Evolutionary conservation across 1,140 invertebrate species (phyloP).

Genomic region (Philotrypesis tridentata): DNA sequence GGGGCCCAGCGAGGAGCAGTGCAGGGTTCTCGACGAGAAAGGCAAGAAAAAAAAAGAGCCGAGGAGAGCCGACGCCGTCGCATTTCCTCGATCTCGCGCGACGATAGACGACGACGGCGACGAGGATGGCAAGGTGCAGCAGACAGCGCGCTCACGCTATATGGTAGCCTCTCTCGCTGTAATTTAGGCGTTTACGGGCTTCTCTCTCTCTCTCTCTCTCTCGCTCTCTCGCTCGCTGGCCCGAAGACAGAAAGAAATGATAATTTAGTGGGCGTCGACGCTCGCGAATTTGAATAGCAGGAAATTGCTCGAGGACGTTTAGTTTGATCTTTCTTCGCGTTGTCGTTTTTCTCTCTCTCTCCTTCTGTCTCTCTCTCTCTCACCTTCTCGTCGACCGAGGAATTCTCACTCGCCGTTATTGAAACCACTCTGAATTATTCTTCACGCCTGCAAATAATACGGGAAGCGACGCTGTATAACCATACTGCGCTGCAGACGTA

Average conservation of each 20-base stretch:
- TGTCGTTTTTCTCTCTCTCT: too few species aligned
- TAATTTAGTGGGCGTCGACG: conserved; percentile 69
- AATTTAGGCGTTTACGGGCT: conserved; percentile 69
- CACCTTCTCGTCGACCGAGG: too few species aligned
- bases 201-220: conserved; percentile 50
- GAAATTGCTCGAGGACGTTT: not conserved
- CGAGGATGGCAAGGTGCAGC: conserved; percentile 37
- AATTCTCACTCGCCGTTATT: too few species aligned
- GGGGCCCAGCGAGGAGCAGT: too few species aligned
- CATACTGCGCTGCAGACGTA: conserved; percentile 24
- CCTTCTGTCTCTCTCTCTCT: too few species aligned
- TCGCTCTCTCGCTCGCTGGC: conserved; percentile 51
- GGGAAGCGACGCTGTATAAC: too few species aligned
- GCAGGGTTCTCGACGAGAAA: not conserved
- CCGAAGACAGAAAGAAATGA: conserved; percentile 62
- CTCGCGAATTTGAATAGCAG: conserved; percentile 26
- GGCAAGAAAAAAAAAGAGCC: not conserved
- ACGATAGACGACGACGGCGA: conserved; percentile 34
- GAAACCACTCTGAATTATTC: conserved; percentile 58
- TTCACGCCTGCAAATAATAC: conserved; percentile 54
- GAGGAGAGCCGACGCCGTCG: not conserved
- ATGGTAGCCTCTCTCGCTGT: conserved; percentile 58
- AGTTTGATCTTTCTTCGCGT: too few species aligned
- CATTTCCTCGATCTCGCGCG: conserved; percentile 29
- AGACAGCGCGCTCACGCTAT: conserved; percentile 53